Evolutionary conservation across 1,140 invertebrate species (phyloP).

Genomic region (Macrobrachium nipponense): DNA sequence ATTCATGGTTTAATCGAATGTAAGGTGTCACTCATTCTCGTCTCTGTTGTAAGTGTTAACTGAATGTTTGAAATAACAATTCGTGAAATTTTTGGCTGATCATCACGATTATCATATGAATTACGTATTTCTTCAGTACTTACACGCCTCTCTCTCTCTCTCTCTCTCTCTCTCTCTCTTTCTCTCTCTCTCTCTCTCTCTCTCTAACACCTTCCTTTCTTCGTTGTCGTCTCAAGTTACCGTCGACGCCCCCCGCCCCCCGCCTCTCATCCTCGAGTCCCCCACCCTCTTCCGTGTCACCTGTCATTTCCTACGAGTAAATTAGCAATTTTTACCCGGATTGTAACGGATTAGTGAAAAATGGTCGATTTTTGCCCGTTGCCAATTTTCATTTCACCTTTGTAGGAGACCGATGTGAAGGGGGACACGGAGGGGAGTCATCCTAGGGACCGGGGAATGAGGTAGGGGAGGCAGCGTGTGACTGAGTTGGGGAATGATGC

Average conservation of each 20-base stretch:
- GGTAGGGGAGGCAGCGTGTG: not conserved
- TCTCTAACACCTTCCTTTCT: not conserved
- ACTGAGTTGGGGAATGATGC: not conserved
- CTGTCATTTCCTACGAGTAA: conserved; percentile 49
- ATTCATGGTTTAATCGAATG: too few relatives aligned
- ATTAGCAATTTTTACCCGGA: conserved; percentile 48
- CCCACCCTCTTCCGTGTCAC: conserved; percentile 21
- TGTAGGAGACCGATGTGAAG: not conserved
- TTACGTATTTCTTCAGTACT: too few relatives aligned
- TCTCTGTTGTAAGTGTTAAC: too few relatives aligned
- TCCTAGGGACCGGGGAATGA: not conserved
- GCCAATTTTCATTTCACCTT: conserved; percentile 33
- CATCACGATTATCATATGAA: too few relatives aligned
- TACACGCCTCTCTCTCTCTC: too few relatives aligned
- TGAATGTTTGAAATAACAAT: too few relatives aligned
- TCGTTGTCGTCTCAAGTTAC: not conserved
- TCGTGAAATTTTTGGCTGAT: too few relatives aligned
- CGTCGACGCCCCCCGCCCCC: not conserved
- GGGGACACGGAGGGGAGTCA: not conserved
- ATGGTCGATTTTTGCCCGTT: conserved; percentile 25
- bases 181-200: too few relatives aligned
- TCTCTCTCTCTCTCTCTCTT: too few relatives aligned
- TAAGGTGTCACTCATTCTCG: too few relatives aligned
- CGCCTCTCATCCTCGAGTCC: not conserved
- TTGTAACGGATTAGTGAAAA: conserved; percentile 47